Percentiles rank a stretch among this genome's conserved stretches.
Conservation (phyloP, 2,888 invertebrate genomes). For the Scaptomyza tumidula region DNA sequence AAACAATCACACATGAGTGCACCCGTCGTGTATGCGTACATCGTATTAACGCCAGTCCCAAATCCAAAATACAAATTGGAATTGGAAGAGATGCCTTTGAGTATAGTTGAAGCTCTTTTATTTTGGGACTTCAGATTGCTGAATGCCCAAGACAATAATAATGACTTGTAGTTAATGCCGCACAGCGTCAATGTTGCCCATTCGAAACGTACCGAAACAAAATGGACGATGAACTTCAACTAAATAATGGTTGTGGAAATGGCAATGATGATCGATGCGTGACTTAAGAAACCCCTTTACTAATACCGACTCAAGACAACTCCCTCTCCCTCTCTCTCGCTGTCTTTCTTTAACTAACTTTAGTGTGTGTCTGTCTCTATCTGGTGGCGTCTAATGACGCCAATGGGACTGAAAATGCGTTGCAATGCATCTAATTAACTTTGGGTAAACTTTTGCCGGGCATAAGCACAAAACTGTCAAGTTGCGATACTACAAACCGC, state of each 20-base stretch:
- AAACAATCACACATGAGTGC: constrained; percentile 73
- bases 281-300: constrained; percentile 44
- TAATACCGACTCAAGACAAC: constrained; percentile 28
- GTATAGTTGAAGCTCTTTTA: constrained; percentile 38
- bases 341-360: neutral
- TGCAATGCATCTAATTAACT: constrained; percentile 75
- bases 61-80: constrained; percentile 71
- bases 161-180: constrained; percentile 72
- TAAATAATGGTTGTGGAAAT: constrained; percentile 6
- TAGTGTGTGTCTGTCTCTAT: constrained; percentile 1
- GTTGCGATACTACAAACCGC: constrained; percentile 9
- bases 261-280: constrained; percentile 47
- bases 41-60: constrained; percentile 54
- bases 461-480: constrained; percentile 20
- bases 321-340: neutral
- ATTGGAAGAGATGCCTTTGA: constrained; percentile 46
- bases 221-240: neutral
- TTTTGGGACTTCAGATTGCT: constrained; percentile 35
- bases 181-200: constrained; percentile 56
- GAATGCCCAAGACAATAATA: constrained; percentile 74
- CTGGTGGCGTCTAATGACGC: constrained; percentile 60
- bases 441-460: constrained; percentile 37
- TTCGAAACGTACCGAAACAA: constrained; percentile 7
- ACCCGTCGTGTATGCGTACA: constrained; percentile 48
- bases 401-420: constrained; percentile 50